These are phyloP conservation scores for Hiodon alosoides DNA, from an alignment of 2,113 vertebrate species.

Conservation along the genomic window DNA sequence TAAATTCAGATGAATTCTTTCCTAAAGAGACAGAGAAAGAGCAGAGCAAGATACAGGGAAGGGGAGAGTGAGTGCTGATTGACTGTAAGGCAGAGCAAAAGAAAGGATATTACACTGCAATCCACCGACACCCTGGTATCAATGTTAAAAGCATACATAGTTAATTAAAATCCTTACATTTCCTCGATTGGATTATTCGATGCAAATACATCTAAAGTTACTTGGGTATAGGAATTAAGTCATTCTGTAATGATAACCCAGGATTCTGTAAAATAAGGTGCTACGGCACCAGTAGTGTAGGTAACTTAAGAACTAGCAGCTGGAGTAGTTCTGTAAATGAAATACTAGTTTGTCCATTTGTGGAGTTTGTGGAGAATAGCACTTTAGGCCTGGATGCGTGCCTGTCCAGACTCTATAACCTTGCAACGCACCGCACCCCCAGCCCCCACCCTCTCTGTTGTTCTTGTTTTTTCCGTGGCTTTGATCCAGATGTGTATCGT, in stretches of 20 bases:
- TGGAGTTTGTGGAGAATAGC: too few relatives aligned
- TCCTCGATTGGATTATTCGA: too few relatives aligned
- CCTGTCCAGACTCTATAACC: neutral
- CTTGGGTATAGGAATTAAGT: neutral
- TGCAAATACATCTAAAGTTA: neutral
- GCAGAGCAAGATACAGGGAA: slow-evolving; percentile 11
- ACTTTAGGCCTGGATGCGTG: slow-evolving; percentile 1
- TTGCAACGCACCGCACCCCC: slow-evolving; percentile 13
- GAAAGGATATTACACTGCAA: neutral
- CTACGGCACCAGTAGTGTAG: neutral
- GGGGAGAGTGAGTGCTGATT: slow-evolving; percentile 39
- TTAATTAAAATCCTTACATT: neutral
- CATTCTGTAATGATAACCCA: neutral
- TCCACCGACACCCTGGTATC: neutral
- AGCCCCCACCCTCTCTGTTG: slow-evolving; percentile 1
- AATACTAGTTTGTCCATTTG: too few relatives aligned
- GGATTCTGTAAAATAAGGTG: neutral
- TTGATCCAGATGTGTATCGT: slow-evolving; percentile 66
- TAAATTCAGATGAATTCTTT: slow-evolving; percentile 68
- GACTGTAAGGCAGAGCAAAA: slow-evolving; percentile 5
- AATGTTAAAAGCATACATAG: neutral
- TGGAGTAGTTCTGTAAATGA: neutral
- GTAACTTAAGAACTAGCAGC: neutral
- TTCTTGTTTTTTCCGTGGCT: slow-evolving; percentile 30
- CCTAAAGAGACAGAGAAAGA: slow-evolving; percentile 50